Base-by-base conservation (phyloP, 1,140 invertebrate species). In the Solen grandis region DNA sequence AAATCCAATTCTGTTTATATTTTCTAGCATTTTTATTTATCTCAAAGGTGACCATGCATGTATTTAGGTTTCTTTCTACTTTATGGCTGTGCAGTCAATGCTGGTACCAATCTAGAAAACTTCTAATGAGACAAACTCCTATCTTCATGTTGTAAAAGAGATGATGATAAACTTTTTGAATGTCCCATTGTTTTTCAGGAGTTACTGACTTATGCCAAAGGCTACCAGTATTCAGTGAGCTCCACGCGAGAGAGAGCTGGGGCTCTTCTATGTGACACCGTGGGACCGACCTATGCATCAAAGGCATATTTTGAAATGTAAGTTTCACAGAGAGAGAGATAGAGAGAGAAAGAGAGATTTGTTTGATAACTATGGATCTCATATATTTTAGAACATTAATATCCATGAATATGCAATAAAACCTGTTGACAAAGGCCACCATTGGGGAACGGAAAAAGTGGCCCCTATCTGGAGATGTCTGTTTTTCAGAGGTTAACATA, bases 291-390 rank as follows among this genome's bases (percentile, higher is more conserved):
- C 14, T 90, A 86, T 63, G 79, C 85, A 27, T 88, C 89, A 8
- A 90, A 87, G 38, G 89, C 89, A 31, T 90, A 90, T 73, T 90
- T 90, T 72, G 81, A 90, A 86, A 87, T 85, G 89, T 89, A 84
- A 74, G 68, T 52, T n/a, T n/a, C n/a, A n/a, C n/a, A n/a, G n/a
- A n/a, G n/a, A n/a, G n/a, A n/a, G n/a, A n/a, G n/a, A n/a, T n/a
- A n/a, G n/a, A n/a, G n/a, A n/a, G n/a, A n/a, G n/a, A n/a, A n/a
- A n/a, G n/a, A n/a, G n/a, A n/a, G n/a, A n/a, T n/a, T n/a, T n/a
- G n/a, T n/a, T n/a, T n/a, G n/a, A n/a, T n/a, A n/a, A n/a, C n/a
- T n/a, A n/a, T n/a, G n/a, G n/a, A n/a, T n/a, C n/a, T n/a, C n/a
- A n/a, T n/a, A n/a, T n/a, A n/a, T n/a, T n/a, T n/a, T n/a, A n/a